These are phyloP conservation scores for Stichodactyla mertensii DNA, from an alignment of 64 coral and sea anemone genomes.

Conservation along the genomic window DNA sequence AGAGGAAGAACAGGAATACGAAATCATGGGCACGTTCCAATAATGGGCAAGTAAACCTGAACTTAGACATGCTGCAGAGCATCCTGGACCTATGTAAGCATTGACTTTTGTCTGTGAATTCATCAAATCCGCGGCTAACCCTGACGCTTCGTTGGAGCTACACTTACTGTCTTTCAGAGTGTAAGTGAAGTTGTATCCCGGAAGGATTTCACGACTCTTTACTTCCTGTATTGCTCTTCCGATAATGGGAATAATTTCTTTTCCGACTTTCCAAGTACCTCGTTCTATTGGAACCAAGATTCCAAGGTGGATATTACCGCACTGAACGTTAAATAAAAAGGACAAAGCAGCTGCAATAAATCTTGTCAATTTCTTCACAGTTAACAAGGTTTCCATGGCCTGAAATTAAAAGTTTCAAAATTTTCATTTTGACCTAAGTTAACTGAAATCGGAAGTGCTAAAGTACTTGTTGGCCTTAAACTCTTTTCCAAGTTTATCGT, in stretches of 20 bases:
- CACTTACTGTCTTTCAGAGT: constrained; percentile 29
- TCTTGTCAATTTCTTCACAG: not conserved
- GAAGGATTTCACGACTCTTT: constrained; percentile 19
- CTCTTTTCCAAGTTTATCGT: too few relatives aligned
- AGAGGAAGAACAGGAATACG: constrained; percentile 66
- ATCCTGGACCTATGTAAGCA: constrained; percentile 68
- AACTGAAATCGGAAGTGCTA: too few relatives aligned
- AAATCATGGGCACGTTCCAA: constrained; percentile 74
- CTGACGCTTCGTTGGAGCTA: constrained; percentile 33
- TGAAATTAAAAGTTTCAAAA: not conserved
- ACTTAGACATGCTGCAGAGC: constrained; percentile 48
- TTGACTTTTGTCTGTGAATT: constrained; percentile 17
- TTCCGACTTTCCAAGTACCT: constrained; percentile 39
- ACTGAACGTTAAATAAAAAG: not conserved
- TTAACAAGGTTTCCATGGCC: not conserved
- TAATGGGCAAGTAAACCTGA: constrained; percentile 51
- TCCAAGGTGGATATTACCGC: constrained; percentile 25
- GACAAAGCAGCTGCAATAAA: not conserved
- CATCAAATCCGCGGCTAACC: constrained; percentile 52
- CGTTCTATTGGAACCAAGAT: constrained; percentile 33
- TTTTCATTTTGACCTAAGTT: not conserved
- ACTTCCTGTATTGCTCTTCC: constrained; percentile 43
- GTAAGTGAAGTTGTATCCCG: constrained; percentile 49
- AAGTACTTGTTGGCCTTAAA: too few relatives aligned
- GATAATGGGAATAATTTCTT: constrained; percentile 35